Percentiles rank a stretch among this genome's conserved stretches.
phyloP scores from a whole-genome alignment of 2,113 vertebrate genomes.

The Lonchura striata region DNA sequence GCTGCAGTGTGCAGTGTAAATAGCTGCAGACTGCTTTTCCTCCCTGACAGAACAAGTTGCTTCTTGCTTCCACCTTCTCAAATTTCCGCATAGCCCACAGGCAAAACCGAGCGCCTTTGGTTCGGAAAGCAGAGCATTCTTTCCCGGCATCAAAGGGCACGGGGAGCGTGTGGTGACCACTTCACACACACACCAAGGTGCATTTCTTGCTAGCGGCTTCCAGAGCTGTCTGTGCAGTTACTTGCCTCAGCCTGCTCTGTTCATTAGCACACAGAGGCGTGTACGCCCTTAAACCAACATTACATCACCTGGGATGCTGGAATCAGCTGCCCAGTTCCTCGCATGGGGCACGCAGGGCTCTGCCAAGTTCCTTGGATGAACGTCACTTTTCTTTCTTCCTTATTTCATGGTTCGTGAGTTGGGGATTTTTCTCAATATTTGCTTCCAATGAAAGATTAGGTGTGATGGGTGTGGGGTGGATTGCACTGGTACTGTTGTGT shows the following conservation, averaged over 20 bases:
- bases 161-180: background rate
- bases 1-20: background rate
- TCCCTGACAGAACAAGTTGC: background rate
- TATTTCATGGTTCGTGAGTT: background rate
- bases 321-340: background rate
- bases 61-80: conserved; percentile 30
- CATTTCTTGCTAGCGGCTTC: background rate
- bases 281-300: background rate
- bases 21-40: background rate
- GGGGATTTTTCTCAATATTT: background rate
- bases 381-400: conserved; percentile 12
- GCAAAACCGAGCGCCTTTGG: conserved; percentile 1
- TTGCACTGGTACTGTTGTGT: background rate
- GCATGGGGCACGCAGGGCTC: background rate
- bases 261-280: background rate
- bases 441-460: conserved; percentile 36
- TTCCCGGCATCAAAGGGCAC: conserved; percentile 4
- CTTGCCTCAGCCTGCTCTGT: conserved; percentile 22
- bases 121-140: background rate
- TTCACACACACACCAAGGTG: background rate
- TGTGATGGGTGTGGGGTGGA: background rate
- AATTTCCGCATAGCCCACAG: conserved; percentile 21
- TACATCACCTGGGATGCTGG: conserved; percentile 43
- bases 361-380: conserved; percentile 16
- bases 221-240: background rate